A percentile compares a stretch with the other conserved stretches of the same genome.
These are phyloP conservation scores for Meiosimyza decipiens DNA, from an alignment of 2,888 invertebrate genomes.

Conservation along the genomic window DNA sequence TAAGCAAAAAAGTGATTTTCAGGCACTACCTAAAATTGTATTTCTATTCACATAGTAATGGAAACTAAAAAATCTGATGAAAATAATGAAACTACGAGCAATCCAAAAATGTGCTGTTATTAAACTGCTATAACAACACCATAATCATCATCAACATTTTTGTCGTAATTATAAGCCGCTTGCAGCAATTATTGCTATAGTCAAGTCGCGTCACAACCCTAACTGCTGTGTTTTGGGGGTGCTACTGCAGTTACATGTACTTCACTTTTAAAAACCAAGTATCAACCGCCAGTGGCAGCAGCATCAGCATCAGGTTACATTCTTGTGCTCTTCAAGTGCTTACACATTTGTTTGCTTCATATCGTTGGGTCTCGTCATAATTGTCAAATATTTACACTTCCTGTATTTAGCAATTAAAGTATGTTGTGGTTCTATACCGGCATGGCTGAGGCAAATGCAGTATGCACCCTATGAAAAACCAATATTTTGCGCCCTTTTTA, in stretches of 20 bases:
- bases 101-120: neutral
- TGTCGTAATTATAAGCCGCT: neutral
- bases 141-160: neutral
- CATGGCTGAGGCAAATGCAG: too few species aligned
- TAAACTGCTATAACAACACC: neutral
- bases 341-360: neutral
- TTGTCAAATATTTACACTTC: constrained; percentile 57
- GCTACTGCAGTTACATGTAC: neutral
- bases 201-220: constrained; percentile 18
- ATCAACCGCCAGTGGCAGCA: neutral
- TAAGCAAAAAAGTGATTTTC: neutral
- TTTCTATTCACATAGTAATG: neutral
- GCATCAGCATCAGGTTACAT: too few species aligned
- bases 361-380: constrained; percentile 46
- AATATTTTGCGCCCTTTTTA: too few species aligned
- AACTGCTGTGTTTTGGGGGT: too few species aligned
- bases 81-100: neutral
- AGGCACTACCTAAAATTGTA: constrained; percentile 1
- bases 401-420: constrained; percentile 57
- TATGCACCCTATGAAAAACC: too few species aligned
- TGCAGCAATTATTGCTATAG: constrained; percentile 30
- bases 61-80: neutral
- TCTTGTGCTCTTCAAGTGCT: neutral
- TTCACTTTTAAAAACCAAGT: neutral
- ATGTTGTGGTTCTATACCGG: neutral